Base-by-base conservation (phyloP, 2,113 vertebrate species). In the Forbesichthys papilliferus region DNA sequence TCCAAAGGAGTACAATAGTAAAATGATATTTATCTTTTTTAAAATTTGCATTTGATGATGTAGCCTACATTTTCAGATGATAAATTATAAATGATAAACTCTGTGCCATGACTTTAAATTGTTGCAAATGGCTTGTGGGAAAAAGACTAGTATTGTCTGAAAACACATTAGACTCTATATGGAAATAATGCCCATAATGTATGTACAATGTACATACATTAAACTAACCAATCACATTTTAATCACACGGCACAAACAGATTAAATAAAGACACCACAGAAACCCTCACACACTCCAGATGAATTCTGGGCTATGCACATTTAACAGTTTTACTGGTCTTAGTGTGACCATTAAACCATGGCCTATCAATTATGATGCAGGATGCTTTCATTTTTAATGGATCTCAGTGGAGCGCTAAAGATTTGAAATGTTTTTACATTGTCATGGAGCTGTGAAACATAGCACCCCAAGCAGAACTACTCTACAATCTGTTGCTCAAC, bases 301-400 rank as follows among this genome's bases (percentile, higher is more conserved):
- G 0, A 42, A 42, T 42, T 42, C 36, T 42, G 36, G 36, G 36
- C 36, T 42, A 42, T 8, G 7, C 36, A 42, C 36, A 42, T 42
- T 42, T 33, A 52, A 34, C 14, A 20, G 36, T 54, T 54, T 55
- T 46, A 56, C 20, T 66, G 36, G 64, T 14, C 51, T 54, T 54
- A 55, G 18, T 66, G 57, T 61, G 48, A 69, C 34, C 48, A 34
- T 54, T 69, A 53, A 69, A 69, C 27, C 48, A 3, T 69, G 46
- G 42, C 36, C 14, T n/a, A 57, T 56, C 2, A 9, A 27, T 2
- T 27, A 27, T 1, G 2, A 27, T 27, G 57, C 1, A 48, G 48
- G 47, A 14, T 48, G 47, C 48, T 52, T 48, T 58, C 5, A 20
- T 14, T 33, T 20, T 49, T 33, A 42, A 48, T 33, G 52, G 52